These are phyloP conservation scores for Fissipunctia ypsillon DNA, from an alignment of 2,888 invertebrate species.

Conservation along the genomic window DNA sequence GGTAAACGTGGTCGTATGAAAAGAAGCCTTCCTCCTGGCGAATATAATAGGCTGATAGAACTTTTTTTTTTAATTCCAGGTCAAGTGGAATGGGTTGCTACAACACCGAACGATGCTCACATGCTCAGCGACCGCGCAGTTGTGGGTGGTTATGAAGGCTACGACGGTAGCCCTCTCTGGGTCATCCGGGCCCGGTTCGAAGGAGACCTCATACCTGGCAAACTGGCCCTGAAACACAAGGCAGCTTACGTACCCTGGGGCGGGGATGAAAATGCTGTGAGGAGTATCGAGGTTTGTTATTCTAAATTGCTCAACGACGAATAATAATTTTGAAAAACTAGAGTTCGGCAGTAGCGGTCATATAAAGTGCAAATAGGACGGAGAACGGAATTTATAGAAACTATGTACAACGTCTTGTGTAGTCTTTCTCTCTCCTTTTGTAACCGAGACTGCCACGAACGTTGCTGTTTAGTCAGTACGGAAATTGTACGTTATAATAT, in stretches of 20 bases:
- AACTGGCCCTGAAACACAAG: conserved; percentile 83
- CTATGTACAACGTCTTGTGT: background rate
- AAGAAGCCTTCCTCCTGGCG: background rate
- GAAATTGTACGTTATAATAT: background rate
- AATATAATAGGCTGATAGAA: background rate
- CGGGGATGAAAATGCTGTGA: conserved; percentile 80
- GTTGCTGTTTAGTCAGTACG: background rate
- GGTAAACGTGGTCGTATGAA: background rate
- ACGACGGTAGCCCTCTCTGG: conserved; percentile 87
- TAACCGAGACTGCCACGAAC: background rate
- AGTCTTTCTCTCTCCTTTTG: background rate
- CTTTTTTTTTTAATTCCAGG: conserved; percentile 69
- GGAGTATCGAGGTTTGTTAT: conserved; percentile 80
- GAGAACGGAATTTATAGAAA: background rate
- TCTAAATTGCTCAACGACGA: background rate
- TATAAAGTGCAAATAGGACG: background rate
- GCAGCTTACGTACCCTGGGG: conserved; percentile 85
- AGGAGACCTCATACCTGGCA: conserved; percentile 86
- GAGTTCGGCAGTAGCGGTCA: too few species aligned
- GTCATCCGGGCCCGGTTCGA: conserved; percentile 82
- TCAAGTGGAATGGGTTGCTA: conserved; percentile 81
- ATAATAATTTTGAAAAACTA: background rate
- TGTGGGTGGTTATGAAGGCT: conserved; percentile 85
- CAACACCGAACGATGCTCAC: conserved; percentile 73
- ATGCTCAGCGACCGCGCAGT: conserved; percentile 79